These are phyloP conservation scores for Trachymyrmex septentrionalis DNA, from an alignment of 1,140 invertebrate genomes.

Conservation along the genomic window DNA sequence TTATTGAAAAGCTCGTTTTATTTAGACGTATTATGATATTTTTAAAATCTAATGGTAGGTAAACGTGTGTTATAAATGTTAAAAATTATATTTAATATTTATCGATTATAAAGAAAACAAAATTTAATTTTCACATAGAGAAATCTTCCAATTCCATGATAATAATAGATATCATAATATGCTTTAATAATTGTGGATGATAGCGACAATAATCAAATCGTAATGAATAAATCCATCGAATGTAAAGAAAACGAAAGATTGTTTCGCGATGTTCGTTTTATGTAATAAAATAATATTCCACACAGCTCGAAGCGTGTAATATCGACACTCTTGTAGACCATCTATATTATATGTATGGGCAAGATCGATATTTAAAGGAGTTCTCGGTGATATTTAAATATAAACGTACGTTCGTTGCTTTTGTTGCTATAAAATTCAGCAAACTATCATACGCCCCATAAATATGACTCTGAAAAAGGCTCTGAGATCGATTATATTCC, in stretches of 20 bases:
- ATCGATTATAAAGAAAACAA: not conserved
- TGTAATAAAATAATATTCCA: constrained; percentile 39
- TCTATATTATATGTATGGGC: not conserved
- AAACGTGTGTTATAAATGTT: not conserved
- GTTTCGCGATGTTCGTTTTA: not conserved
- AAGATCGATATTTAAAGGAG: constrained; percentile 25
- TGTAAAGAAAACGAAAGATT: not conserved
- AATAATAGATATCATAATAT: not conserved
- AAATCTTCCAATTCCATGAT: not conserved
- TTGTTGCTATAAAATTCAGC: constrained; percentile 36
- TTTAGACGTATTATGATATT: not conserved
- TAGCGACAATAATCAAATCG: not conserved
- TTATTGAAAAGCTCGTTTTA: not conserved
- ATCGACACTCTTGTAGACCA: not conserved
- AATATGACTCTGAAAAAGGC: constrained; percentile 51
- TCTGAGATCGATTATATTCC: constrained; percentile 30
- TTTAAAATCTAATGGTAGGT: not conserved
- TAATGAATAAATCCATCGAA: not conserved
- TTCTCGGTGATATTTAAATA: constrained; percentile 38
- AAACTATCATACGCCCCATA: constrained; percentile 22
- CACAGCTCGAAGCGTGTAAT: too few species aligned
- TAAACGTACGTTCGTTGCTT: constrained; percentile 38
- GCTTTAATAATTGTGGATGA: not conserved
- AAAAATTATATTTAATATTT: not conserved
- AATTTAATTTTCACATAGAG: not conserved